Evolutionary conservation across 2,888 invertebrate species (phyloP).

Genomic region (Stenolophus ochropezus): DNA sequence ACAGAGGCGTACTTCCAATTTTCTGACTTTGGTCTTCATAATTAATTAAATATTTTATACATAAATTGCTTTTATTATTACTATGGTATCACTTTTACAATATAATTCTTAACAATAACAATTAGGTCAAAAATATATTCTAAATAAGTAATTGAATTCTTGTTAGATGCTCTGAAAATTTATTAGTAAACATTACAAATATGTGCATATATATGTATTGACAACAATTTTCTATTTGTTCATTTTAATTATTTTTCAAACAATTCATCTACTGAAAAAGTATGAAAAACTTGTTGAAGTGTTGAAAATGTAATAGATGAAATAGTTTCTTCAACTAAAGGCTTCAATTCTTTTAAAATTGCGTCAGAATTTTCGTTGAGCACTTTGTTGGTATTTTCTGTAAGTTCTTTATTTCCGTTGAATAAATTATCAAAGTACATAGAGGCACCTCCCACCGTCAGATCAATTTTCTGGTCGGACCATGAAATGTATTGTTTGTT

Average conservation of each 20-base stretch:
- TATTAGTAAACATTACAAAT: too few relatives aligned
- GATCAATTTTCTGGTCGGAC: conserved; percentile 61
- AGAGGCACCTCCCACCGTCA: conserved; percentile 62
- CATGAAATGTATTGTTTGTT: conserved; percentile 63
- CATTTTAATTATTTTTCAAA: conserved; percentile 59
- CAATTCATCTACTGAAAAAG: conserved; percentile 65
- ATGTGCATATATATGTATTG: too few relatives aligned
- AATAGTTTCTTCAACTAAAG: conserved; percentile 67
- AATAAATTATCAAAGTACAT: conserved; percentile 66
- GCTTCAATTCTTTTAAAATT: conserved; percentile 70
- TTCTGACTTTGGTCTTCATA: too few relatives aligned
- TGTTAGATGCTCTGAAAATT: too few relatives aligned
- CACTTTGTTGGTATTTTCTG: conserved; percentile 68
- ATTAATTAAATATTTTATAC: too few relatives aligned
- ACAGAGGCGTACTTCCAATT: too few relatives aligned
- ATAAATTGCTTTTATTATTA: too few relatives aligned
- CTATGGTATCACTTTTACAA: too few relatives aligned
- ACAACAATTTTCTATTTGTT: not conserved
- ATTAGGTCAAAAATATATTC: too few relatives aligned
- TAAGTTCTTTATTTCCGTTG: conserved; percentile 65
- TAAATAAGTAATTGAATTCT: too few relatives aligned
- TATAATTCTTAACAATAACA: too few relatives aligned
- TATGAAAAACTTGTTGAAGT: conserved; percentile 64
- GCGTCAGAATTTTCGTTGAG: conserved; percentile 70
- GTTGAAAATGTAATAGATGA: conserved; percentile 63